These are phyloP conservation scores for Atethmia centrago DNA, from an alignment of 2,888 invertebrate species.

Conservation along the genomic window DNA sequence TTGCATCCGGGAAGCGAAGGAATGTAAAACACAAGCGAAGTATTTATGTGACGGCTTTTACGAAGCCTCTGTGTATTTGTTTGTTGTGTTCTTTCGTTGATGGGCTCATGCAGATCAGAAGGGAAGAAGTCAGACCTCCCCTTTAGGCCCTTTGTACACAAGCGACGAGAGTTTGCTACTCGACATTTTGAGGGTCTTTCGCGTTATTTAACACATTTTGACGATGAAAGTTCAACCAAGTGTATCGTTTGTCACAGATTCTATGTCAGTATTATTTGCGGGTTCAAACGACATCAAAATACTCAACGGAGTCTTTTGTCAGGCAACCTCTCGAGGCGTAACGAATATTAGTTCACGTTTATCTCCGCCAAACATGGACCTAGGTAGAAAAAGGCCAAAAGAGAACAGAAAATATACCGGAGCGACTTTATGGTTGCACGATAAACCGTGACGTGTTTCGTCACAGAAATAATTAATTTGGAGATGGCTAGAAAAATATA, in stretches of 20 bases:
- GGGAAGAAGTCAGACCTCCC: slow-evolving; percentile 41
- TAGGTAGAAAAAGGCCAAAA: slow-evolving; percentile 31
- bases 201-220: slow-evolving; percentile 30
- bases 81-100: slow-evolving; percentile 57
- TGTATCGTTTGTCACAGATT: slow-evolving; percentile 12
- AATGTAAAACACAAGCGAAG: slow-evolving; percentile 65
- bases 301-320: slow-evolving; percentile 34
- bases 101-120: slow-evolving; percentile 59
- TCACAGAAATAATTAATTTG: slow-evolving; percentile 44
- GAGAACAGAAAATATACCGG: slow-evolving; percentile 19
- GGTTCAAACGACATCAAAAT: slow-evolving; percentile 36
- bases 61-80: slow-evolving; percentile 62
- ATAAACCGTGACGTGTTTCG: slow-evolving; percentile 31
- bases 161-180: slow-evolving; percentile 32
- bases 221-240: slow-evolving; percentile 14
- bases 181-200: slow-evolving; percentile 28
- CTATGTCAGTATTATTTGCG: slow-evolving; percentile 20
- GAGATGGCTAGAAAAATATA: slow-evolving; percentile 6
- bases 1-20: slow-evolving; percentile 62
- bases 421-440: slow-evolving; percentile 41
- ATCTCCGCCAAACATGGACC: slow-evolving; percentile 22
- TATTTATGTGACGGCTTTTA: slow-evolving; percentile 62
- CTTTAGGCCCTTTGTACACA: slow-evolving; percentile 33
- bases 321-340: slow-evolving; percentile 33
- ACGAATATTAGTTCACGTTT: slow-evolving; percentile 53